These are phyloP conservation scores for Drosophila neutralis DNA, from an alignment of 2,888 invertebrate species.

Conservation along the genomic window DNA sequence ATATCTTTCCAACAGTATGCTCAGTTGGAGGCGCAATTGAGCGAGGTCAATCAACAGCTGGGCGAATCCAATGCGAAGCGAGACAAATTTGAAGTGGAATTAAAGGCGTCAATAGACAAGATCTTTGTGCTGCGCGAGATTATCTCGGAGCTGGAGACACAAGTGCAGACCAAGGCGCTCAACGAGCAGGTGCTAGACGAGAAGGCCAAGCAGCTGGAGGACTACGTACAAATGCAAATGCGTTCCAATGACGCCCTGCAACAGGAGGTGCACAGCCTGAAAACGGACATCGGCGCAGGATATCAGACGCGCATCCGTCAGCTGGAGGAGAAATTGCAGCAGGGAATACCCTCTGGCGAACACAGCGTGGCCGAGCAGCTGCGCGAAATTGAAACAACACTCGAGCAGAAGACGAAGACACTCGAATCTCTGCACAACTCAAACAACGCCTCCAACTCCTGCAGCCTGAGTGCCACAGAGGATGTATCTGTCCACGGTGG, in stretches of 20 bases:
- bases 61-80: conserved; percentile 87
- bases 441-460: conserved; percentile 87
- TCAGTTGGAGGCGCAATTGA: conserved; percentile 90
- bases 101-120: conserved; percentile 91
- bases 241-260: conserved; percentile 82
- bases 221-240: conserved; percentile 80
- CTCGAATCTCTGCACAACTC: conserved; percentile 90
- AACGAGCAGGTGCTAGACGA: conserved; percentile 88
- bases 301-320: conserved; percentile 81
- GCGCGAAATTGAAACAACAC: conserved; percentile 88
- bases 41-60: conserved; percentile 88
- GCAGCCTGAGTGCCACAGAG: conserved; percentile 91
- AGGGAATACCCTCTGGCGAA: conserved; percentile 85
- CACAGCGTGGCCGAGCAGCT: conserved; percentile 86
- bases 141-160: conserved; percentile 90
- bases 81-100: conserved; percentile 89
- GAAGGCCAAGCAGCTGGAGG: conserved; percentile 84
- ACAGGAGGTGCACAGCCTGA: conserved; percentile 82
- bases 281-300: conserved; percentile 81
- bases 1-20: conserved; percentile 87
- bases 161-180: conserved; percentile 89
- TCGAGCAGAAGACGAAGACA: conserved; percentile 90
- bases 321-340: conserved; percentile 86
- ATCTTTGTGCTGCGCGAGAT: conserved; percentile 90
- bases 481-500: conserved; percentile 91